These are phyloP conservation scores for Molossus alvarezi DNA, from an alignment of 2,797 vertebrate species.

Conservation along the genomic window DNA sequence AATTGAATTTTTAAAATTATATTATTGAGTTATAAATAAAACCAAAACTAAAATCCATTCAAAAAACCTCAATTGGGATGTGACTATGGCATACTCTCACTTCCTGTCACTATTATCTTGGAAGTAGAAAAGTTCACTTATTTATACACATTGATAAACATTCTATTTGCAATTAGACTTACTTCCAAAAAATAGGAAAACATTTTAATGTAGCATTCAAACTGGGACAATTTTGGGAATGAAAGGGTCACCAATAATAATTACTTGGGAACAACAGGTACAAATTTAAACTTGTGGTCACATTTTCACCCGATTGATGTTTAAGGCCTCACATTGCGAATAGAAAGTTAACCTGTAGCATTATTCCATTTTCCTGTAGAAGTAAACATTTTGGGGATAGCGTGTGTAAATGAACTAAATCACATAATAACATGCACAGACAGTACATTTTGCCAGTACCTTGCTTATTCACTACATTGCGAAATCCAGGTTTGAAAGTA, in stretches of 20 bases:
- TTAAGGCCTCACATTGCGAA: not conserved
- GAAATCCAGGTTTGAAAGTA: not conserved
- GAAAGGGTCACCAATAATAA: not conserved
- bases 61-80: not conserved
- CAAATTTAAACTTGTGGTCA: not conserved
- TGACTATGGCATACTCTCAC: not conserved
- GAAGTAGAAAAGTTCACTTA: not conserved
- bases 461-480: not conserved
- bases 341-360: not conserved
- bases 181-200: not conserved
- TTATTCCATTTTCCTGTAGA: not conserved
- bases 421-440: not conserved
- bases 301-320: not conserved
- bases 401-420: not conserved
- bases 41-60: slow-evolving; percentile 6
- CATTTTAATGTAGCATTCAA: not conserved
- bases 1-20: not conserved
- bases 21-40: not conserved
- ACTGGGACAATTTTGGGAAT: not conserved
- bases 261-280: not conserved
- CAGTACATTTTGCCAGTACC: not conserved
- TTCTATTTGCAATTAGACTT: not conserved
- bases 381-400: not conserved
- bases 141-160: not conserved
- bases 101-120: not conserved